Conservation (phyloP, 2,113 vertebrate species). For the Rhabdornis inornatus region DNA sequence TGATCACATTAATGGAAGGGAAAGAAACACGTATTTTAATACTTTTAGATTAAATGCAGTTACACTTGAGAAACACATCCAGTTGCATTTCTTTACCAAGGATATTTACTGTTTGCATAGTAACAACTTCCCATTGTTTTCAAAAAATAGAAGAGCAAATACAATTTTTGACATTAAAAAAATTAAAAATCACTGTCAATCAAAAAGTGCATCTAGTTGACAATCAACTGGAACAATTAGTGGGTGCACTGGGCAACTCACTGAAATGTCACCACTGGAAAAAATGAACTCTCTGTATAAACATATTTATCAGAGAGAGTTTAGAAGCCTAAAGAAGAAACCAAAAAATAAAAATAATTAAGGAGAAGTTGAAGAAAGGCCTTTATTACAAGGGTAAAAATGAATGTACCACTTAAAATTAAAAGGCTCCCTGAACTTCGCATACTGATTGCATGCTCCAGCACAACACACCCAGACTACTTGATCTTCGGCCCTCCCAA, state of each 20-base stretch:
- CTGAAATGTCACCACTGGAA: background rate
- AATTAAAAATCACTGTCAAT: background rate
- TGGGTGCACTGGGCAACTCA: background rate
- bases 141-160: background rate
- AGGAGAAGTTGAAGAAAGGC: conserved; percentile 2
- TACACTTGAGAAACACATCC: background rate
- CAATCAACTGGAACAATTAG: background rate
- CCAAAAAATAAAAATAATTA: background rate
- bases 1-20: background rate
- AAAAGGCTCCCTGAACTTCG: conserved; percentile 27
- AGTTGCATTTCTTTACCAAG: background rate
- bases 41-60: background rate
- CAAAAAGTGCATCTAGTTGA: background rate
- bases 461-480: background rate
- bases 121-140: background rate
- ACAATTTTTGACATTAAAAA: background rate
- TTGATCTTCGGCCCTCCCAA: background rate
- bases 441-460: background rate
- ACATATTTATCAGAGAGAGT: background rate
- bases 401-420: conserved; percentile 17
- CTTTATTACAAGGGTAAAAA: conserved; percentile 31
- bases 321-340: background rate
- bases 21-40: background rate
- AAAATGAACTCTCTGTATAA: background rate
- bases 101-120: background rate